Evolutionary conservation across 2,113 vertebrate species (phyloP), one percentile per base, ranked within the genome.

Genomic region (Dasyornis broadbenti): DNA sequence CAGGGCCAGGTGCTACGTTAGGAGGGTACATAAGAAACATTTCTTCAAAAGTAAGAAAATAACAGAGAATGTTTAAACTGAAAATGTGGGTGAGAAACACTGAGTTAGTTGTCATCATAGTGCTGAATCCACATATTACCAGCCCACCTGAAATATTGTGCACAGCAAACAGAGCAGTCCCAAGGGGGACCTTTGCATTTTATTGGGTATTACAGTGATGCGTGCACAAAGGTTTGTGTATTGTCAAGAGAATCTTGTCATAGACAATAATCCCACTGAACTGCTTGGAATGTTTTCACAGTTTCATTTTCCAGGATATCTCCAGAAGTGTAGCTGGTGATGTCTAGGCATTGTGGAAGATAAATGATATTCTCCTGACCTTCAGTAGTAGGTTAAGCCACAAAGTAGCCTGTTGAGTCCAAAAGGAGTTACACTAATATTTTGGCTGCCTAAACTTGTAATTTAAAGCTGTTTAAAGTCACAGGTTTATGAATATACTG

Each of bases 281-380:
- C 59, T 2, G 6, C 61, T 69, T 94, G 80, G 66, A 94, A 88
- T 97, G 90, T 95, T 95, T 95, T 93, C 86, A 88, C 64, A 90
- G 78, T 81, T 95, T 91, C 49, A 53, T 92, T 96, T 96, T 96
- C 54, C 83, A 88, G 78, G 68, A 45, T 50, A 88, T 33, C 44
- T 84, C 63, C 70, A 64, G 39, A 86, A 92, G 31, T 45, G 59
- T 84, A 50, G 61, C 64, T 90, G 60, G 54, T 94, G 69, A 72
- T 84, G 44, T 86, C 65, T 83, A 84, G 88, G 69, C 65, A 44
- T 64, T 82, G 37, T 82, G 47, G 78, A 91, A 92, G 65, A 92
- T 53, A 15, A 84, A 94, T 82, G n/a, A 80, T 76, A 68, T 39
- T 76, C n/a, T 73, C 53, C 57, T 93, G 83, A 95, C 69, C 71